phyloP scores from a whole-genome alignment of 1,140 invertebrate genomes.

The Metopolophium dirhodum region DNA sequence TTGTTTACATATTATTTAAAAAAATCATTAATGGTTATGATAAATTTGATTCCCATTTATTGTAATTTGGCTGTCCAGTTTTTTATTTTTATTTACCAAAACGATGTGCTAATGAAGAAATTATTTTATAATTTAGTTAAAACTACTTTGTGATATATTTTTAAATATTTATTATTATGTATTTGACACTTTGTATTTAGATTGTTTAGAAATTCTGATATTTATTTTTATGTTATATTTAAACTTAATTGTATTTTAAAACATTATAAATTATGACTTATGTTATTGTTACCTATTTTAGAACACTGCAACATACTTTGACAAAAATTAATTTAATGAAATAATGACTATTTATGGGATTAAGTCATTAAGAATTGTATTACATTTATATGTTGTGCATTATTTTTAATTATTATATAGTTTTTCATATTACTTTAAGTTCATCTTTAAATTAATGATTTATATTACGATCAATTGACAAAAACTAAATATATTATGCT shows the following conservation, averaged over 20 bases:
- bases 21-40: neutral
- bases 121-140: slow-evolving; percentile 37
- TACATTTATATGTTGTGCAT: neutral
- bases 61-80: slow-evolving; percentile 26
- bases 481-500: neutral
- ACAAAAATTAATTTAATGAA: neutral
- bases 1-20: neutral
- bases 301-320: neutral
- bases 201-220: neutral
- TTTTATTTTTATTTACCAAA: slow-evolving; percentile 17
- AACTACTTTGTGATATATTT: slow-evolving; percentile 44
- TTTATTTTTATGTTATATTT: slow-evolving; percentile 33
- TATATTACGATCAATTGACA: neutral
- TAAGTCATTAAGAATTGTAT: neutral
- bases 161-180: slow-evolving; percentile 33
- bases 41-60: neutral
- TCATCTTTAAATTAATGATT: neutral
- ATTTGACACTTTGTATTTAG: slow-evolving; percentile 24
- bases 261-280: neutral
- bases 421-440: neutral
- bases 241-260: neutral
- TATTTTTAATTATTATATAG: neutral
- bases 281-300: neutral
- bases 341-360: neutral
- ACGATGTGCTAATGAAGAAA: neutral